Conservation (phyloP, 2,797 vertebrate species). For the Myotis myotis region DNA sequence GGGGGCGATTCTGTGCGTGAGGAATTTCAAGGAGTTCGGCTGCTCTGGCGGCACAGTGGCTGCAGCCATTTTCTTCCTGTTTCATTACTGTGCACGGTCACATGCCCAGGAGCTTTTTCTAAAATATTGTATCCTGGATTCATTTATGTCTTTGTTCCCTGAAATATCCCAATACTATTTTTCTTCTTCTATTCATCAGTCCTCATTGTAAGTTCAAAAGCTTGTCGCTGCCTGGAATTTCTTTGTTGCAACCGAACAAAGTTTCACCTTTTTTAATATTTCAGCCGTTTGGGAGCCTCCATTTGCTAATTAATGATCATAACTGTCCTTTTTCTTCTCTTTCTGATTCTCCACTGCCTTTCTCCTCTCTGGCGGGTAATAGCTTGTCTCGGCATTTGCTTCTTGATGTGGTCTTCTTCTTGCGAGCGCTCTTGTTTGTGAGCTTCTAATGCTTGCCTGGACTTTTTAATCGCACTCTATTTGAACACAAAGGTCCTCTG, state of each 20-base stretch:
- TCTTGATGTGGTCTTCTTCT: conserved; percentile 4
- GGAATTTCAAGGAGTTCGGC: conserved; percentile 87
- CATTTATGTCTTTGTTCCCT: conserved; percentile 43
- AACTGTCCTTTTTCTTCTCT: background rate
- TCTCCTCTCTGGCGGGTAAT: conserved; percentile 5
- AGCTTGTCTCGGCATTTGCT: conserved; percentile 19
- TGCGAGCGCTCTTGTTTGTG: conserved; percentile 57
- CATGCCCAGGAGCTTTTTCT: background rate
- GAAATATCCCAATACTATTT: background rate
- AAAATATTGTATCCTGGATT: background rate
- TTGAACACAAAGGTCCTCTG: conserved; percentile 66
- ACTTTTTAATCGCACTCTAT: conserved; percentile 69
- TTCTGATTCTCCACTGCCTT: background rate
- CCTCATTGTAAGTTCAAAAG: conserved; percentile 44
- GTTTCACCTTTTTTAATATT: background rate
- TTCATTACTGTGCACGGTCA: conserved; percentile 90
- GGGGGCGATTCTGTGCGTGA: conserved; percentile 88
- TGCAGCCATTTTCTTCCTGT: conserved; percentile 89
- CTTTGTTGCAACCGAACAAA: conserved; percentile 25
- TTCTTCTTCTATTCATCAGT: conserved; percentile 36
- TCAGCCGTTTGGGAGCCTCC: background rate
- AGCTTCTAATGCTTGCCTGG: conserved; percentile 26
- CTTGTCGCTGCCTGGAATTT: conserved; percentile 22
- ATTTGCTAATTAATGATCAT: conserved; percentile 25
- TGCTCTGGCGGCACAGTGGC: conserved; percentile 87